These are phyloP conservation scores for Cricetomys ansorgei DNA, from an alignment of 2,113 vertebrate species.

Conservation along the genomic window DNA sequence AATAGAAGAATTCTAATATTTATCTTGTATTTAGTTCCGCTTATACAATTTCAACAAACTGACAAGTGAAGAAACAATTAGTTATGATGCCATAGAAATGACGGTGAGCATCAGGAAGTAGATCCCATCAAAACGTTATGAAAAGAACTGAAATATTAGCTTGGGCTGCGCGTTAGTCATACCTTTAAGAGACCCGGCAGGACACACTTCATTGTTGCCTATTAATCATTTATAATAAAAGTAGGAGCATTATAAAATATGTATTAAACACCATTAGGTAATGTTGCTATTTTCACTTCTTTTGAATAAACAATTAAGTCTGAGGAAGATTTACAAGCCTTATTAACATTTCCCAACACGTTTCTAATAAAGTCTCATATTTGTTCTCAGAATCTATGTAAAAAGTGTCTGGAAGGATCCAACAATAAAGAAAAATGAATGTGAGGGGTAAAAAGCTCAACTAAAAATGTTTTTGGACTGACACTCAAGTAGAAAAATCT, in stretches of 20 bases:
- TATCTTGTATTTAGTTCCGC: background rate
- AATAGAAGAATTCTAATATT: background rate
- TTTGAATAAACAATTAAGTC: slow-evolving; percentile 33
- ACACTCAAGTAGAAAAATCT: slow-evolving; percentile 2
- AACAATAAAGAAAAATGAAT: slow-evolving; percentile 23
- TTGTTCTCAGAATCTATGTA: background rate
- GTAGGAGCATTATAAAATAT: slow-evolving; percentile 78
- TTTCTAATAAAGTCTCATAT: slow-evolving; percentile 38
- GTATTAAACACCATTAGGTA: slow-evolving; percentile 69
- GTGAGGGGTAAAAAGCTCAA: background rate
- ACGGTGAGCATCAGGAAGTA: background rate
- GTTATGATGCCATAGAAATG: background rate
- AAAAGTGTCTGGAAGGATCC: slow-evolving; percentile 1
- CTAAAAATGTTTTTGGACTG: background rate
- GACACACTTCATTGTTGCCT: slow-evolving; percentile 74
- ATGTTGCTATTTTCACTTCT: slow-evolving; percentile 33
- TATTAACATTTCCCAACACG: slow-evolving; percentile 26
- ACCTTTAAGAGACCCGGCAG: slow-evolving; percentile 74
- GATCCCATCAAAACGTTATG: background rate
- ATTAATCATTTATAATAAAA: slow-evolving; percentile 83
- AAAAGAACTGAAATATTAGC: slow-evolving; percentile 26
- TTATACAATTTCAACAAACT: background rate
- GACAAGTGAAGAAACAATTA: background rate
- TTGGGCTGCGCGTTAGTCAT: background rate
- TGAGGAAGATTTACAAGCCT: slow-evolving; percentile 50